Conservation (phyloP, 2,888 invertebrate genomes). For the Drosophila niveifrons region DNA sequence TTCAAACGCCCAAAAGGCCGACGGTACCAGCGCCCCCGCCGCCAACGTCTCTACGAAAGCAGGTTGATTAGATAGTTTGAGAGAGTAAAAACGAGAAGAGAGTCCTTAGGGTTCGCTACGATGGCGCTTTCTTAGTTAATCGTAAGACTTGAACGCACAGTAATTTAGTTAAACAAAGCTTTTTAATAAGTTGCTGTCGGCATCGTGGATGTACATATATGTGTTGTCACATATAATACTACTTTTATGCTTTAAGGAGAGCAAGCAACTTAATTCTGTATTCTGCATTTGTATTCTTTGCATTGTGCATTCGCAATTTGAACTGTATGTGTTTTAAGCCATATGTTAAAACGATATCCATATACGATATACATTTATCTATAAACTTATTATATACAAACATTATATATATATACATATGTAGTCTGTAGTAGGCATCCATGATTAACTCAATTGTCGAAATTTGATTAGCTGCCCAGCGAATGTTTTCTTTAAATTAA, state of each 20-base stretch:
- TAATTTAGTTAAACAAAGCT: constrained; percentile 60
- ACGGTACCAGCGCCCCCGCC: constrained; percentile 83
- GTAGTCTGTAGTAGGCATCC: constrained; percentile 66
- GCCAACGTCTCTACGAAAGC: constrained; percentile 76
- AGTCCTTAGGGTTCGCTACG: constrained; percentile 51
- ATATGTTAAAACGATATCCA: constrained; percentile 58
- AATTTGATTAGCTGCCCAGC: constrained; percentile 56
- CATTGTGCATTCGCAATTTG: constrained; percentile 65
- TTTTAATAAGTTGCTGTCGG: constrained; percentile 44
- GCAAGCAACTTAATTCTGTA: constrained; percentile 60
- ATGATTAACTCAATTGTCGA: constrained; percentile 65
- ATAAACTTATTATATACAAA: constrained; percentile 38
- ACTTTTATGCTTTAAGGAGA: constrained; percentile 39
- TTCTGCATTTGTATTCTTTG: constrained; percentile 79
- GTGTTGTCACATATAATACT: constrained; percentile 11
- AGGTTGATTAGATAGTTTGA: constrained; percentile 63
- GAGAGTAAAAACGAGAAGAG: constrained; percentile 13
- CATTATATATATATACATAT: constrained; percentile 37
- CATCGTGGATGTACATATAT: constrained; percentile 27
- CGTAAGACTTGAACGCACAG: constrained; percentile 69
- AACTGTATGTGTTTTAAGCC: constrained; percentile 73
- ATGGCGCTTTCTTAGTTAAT: constrained; percentile 52
- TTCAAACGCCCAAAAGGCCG: constrained; percentile 82
- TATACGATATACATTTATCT: constrained; percentile 38
- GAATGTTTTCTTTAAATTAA: constrained; percentile 25